Base-by-base conservation (phyloP, 2,113 vertebrate genomes). In the Zosterops lateralis region DNA sequence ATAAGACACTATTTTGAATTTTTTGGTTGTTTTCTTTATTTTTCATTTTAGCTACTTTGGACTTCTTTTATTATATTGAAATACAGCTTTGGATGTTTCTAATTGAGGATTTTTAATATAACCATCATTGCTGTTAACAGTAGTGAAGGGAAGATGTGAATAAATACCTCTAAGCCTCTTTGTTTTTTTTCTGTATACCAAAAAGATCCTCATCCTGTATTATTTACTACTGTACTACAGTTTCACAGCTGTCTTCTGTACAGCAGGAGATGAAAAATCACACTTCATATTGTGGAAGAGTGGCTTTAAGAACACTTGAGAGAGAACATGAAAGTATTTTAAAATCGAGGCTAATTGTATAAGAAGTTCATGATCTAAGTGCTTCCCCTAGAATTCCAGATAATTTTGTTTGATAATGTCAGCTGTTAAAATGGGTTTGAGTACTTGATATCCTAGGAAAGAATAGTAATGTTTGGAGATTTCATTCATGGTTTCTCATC, bases 201-300 rank as follows among this genome's bases (percentile, higher is more conserved):
- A 87, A 78, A 7, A 66, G 22, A 34, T 84, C 84, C 47, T 58
- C 28, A 17, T 89, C 65, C 51, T 62, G 24, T 88, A 28, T 83
- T 94, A 87, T 74, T 87, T 93, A 78, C 77, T 80, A 67, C 62
- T 85, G n/a, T 54, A 66, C 17, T 34, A 34, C 25, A 71, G 17
- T 48, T 91, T 28, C 61, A 64, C 83, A 90, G 51, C 51, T 93
- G 60, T 66, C 28, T 79, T 79, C 42, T 94, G 16, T 92, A 32
- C 53, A 62, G 68, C 14, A 70, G 56, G 75, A 93, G 89, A 94
- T 96, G 56, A 64, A 75, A 87, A 86, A 81, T 84, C 64, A 48
- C 50, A 78, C 47, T 84, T 71, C 50, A 36, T 74, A 42, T 44
- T 84, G 54, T 34, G 40, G 40, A 14, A 51, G 72, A 47, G 25